Percentiles rank a stretch among this genome's conserved stretches.
These are phyloP conservation scores for Copsychus sechellarum DNA, from an alignment of 2,113 vertebrate species.

Conservation along the genomic window DNA sequence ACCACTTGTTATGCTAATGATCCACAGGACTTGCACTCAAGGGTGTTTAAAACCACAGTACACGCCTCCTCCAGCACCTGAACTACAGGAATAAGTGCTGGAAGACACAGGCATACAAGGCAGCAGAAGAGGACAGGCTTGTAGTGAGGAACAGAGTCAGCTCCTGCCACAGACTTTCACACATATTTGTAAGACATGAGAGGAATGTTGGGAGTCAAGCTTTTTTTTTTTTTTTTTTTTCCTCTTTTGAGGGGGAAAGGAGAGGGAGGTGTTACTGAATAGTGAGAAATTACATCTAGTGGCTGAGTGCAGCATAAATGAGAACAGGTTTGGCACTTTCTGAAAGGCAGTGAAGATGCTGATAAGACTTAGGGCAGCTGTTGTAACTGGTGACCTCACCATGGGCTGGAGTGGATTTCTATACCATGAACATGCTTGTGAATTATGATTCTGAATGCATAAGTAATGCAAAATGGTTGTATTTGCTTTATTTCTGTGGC, in stretches of 20 bases:
- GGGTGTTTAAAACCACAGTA: neutral
- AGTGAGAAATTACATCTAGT: neutral
- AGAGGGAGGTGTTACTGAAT: neutral
- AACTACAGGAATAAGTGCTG: neutral
- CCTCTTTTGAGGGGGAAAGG: neutral
- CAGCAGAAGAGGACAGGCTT: neutral
- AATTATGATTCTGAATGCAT: neutral
- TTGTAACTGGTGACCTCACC: neutral
- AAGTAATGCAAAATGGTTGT: neutral
- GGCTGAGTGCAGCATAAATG: neutral
- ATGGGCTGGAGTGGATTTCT: neutral
- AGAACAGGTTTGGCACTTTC: neutral
- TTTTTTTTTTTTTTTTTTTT: neutral
- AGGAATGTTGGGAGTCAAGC: slow-evolving; percentile 15
- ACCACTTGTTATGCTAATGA: neutral
- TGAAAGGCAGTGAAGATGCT: neutral
- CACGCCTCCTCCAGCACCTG: neutral
- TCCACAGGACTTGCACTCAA: neutral
- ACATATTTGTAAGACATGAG: neutral
- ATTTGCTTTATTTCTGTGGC: neutral
- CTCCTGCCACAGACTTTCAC: neutral
- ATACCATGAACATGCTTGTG: neutral
- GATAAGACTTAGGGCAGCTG: neutral
- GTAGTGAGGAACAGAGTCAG: neutral
- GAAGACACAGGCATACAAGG: neutral